Percentiles rank a stretch among this genome's conserved stretches.
Conservation (phyloP, 2,888 invertebrate genomes). For the Aporophyla lueneburgensis region DNA sequence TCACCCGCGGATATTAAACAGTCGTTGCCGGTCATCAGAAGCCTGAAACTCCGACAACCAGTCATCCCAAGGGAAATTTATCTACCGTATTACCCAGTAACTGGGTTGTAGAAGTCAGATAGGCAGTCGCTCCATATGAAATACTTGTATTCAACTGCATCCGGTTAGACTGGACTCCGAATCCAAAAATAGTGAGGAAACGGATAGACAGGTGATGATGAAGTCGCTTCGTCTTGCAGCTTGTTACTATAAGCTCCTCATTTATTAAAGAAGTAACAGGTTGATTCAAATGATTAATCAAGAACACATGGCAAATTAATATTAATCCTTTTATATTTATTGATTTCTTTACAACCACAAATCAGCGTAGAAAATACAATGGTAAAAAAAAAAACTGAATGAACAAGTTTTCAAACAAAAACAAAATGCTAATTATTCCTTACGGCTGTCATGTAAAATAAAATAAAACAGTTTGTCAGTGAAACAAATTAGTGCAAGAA, state of each 20-base stretch:
- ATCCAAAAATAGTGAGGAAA: no score
- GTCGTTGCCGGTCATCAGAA: no score
- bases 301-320: not conserved
- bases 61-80: no score
- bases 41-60: no score
- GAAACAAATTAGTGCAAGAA: slow-evolving; percentile 69
- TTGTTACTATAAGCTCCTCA: not conserved
- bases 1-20: no score
- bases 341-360: slow-evolving; percentile 41
- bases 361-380: slow-evolving; percentile 32
- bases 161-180: no score
- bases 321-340: slow-evolving; percentile 36
- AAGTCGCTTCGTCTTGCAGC: not conserved
- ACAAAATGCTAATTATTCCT: slow-evolving; percentile 29
- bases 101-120: no score
- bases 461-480: slow-evolving; percentile 70
- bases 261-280: slow-evolving; percentile 6
- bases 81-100: no score
- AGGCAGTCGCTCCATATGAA: no score
- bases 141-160: no score
- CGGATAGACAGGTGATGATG: no score
- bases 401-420: slow-evolving; percentile 26
- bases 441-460: slow-evolving; percentile 64
- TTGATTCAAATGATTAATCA: slow-evolving; percentile 13
- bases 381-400: not conserved